phyloP scores from a whole-genome alignment of 2,888 invertebrate genomes.

The Amblyjoppa proteus region DNA sequence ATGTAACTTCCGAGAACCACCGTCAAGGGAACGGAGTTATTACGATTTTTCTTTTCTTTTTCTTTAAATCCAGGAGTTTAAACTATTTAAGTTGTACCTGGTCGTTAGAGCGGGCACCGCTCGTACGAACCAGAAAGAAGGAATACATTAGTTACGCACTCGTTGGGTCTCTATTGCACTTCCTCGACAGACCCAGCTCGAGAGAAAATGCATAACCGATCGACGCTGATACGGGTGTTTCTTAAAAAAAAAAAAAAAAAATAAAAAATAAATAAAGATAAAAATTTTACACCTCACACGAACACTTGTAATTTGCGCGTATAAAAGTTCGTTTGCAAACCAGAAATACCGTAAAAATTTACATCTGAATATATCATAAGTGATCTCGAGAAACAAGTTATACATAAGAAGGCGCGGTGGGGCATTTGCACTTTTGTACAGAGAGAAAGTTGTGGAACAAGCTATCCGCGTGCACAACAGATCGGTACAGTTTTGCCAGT shows the following conservation, averaged over 20 bases:
- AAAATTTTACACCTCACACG: neutral
- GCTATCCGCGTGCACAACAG: slow-evolving; percentile 46
- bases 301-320: neutral
- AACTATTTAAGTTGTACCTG: neutral
- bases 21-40: slow-evolving; percentile 19
- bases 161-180: slow-evolving; percentile 39
- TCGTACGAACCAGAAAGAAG: slow-evolving; percentile 43
- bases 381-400: slow-evolving; percentile 33
- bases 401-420: neutral
- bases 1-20: slow-evolving; percentile 54
- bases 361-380: slow-evolving; percentile 3
- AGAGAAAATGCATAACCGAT: slow-evolving; percentile 16
- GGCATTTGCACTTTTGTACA: slow-evolving; percentile 58
- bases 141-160: slow-evolving; percentile 64
- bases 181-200: slow-evolving; percentile 36
- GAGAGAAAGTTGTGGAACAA: slow-evolving; percentile 66
- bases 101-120: slow-evolving; percentile 44
- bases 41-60: slow-evolving; percentile 31
- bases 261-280: neutral
- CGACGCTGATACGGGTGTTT: neutral
- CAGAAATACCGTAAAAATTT: slow-evolving; percentile 5
- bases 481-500: slow-evolving; percentile 60
- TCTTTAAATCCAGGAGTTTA: slow-evolving; percentile 39
- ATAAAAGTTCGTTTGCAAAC: neutral
- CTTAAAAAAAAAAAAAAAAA: neutral